These are phyloP conservation scores for Pangasius krempfi DNA, from an alignment of 2,797 vertebrate genomes.

Conservation along the genomic window DNA sequence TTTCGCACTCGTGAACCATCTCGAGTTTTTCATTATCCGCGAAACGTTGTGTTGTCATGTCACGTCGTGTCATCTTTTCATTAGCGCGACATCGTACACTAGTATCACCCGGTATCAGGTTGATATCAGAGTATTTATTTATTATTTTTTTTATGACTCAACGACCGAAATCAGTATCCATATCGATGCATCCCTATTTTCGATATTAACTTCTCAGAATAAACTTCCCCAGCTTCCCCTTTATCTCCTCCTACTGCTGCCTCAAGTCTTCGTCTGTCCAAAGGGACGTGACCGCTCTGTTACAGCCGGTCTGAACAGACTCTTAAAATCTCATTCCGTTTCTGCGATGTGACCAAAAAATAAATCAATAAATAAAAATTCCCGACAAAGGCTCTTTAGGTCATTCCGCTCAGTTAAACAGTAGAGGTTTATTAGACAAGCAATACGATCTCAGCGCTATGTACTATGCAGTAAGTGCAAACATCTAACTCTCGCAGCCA, in stretches of 20 bases:
- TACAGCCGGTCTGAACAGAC: constrained; percentile 17
- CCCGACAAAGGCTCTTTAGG: neutral
- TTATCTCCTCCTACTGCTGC: neutral
- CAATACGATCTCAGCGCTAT: constrained; percentile 70
- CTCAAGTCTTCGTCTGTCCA: neutral
- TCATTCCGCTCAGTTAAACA: constrained; percentile 32
- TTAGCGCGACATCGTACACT: neutral
- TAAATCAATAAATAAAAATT: neutral
- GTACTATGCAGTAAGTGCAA: constrained; percentile 76
- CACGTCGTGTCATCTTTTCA: neutral
- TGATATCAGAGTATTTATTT: neutral
- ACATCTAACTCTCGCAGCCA: neutral
- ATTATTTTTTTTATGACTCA: neutral
- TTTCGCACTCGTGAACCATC: neutral
- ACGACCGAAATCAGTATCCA: neutral
- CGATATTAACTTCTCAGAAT: constrained; percentile 18
- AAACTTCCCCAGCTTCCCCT: neutral
- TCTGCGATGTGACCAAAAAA: constrained; percentile 33
- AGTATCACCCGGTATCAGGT: neutral
- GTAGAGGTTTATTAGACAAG: constrained; percentile 57
- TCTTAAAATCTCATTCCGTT: neutral
- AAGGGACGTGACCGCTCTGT: neutral
- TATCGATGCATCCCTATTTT: neutral
- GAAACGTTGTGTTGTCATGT: neutral
- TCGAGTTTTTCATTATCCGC: neutral